Conservation (phyloP, 2,888 invertebrate genomes). For the Protodeltote pygarga region DNA sequence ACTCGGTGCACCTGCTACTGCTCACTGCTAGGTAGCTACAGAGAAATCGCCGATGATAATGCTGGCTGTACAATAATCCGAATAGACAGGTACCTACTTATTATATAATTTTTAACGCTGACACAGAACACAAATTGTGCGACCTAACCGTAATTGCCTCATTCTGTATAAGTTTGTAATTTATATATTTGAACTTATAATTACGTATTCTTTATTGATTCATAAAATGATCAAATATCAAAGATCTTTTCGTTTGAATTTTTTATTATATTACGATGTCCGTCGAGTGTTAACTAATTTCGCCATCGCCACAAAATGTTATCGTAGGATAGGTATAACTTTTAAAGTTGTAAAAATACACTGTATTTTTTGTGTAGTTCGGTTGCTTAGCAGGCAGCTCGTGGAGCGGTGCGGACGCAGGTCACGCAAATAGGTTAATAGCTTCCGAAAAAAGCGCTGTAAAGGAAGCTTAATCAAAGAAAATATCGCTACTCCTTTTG, state of each 20-base stretch:
- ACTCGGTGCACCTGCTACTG: conserved; percentile 24
- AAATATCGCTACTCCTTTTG: conserved; percentile 66
- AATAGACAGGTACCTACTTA: conserved; percentile 26
- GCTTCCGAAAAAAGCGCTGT: conserved; percentile 65
- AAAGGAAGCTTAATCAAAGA: conserved; percentile 71
- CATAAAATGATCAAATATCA: conserved; percentile 9
- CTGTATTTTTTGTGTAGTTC: conserved; percentile 38
- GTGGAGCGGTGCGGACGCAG: conserved; percentile 54
- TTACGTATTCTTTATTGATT: conserved; percentile 16
- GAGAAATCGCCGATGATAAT: conserved; percentile 19
- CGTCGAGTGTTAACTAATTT: no score
- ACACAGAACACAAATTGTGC: conserved; percentile 29
- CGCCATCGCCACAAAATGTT: conserved; percentile 17
- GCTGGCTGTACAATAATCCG: conserved; percentile 32
- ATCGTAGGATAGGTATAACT: conserved; percentile 13
- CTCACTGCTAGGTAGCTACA: conserved; percentile 26
- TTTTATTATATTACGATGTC: conserved; percentile 15
- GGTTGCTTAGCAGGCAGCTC: conserved; percentile 44
- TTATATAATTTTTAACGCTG: conserved; percentile 31
- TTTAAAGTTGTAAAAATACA: conserved; percentile 40
- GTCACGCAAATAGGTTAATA: conserved; percentile 79
- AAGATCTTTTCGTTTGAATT: conserved; percentile 7
- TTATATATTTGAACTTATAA: not conserved
- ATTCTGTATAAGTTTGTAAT: conserved; percentile 11
- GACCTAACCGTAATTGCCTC: conserved; percentile 17